A percentile compares a stretch with the other conserved stretches of the same genome.
Evolutionary conservation across 2,888 invertebrate genomes (phyloP).

Genomic region (Amphimallon solstitiale): DNA sequence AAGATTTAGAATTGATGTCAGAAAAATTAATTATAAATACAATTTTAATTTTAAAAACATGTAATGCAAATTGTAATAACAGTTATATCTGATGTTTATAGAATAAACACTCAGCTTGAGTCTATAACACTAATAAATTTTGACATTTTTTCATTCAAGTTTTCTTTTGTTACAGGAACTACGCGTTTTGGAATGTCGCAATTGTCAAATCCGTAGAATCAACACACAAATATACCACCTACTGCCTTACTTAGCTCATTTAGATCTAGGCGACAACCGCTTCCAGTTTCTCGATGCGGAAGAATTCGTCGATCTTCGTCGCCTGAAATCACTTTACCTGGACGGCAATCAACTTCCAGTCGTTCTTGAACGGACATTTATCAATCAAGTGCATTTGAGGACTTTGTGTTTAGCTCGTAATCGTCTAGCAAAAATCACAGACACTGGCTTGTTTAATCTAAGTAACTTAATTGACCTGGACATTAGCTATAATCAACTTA

Average conservation of each 20-base stretch:
- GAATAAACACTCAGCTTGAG: neutral
- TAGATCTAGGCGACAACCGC: slow-evolving; percentile 81
- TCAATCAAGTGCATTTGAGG: slow-evolving; percentile 66
- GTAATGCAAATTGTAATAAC: too few relatives aligned
- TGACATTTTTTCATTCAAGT: too few relatives aligned
- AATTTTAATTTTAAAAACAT: too few relatives aligned
- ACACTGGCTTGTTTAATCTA: slow-evolving; percentile 78
- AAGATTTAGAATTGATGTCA: too few relatives aligned
- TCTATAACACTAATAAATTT: neutral
- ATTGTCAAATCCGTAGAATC: slow-evolving; percentile 77
- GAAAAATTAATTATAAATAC: too few relatives aligned
- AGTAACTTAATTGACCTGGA: slow-evolving; percentile 76
- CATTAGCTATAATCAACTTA: slow-evolving; percentile 80
- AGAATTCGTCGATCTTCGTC: slow-evolving; percentile 76
- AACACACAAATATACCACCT: slow-evolving; percentile 84
- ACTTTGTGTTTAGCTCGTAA: slow-evolving; percentile 75
- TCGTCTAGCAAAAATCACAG: slow-evolving; percentile 78
- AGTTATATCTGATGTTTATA: too few relatives aligned
- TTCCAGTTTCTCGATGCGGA: slow-evolving; percentile 79
- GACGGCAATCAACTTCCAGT: slow-evolving; percentile 84
- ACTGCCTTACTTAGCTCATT: slow-evolving; percentile 75
- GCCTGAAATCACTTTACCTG: slow-evolving; percentile 71
- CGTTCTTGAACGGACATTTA: slow-evolving; percentile 77
- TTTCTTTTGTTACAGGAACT: slow-evolving; percentile 69
- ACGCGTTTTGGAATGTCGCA: slow-evolving; percentile 75